Conservation (phyloP, 1,140 invertebrate genomes). For the Lerema accius region DNA sequence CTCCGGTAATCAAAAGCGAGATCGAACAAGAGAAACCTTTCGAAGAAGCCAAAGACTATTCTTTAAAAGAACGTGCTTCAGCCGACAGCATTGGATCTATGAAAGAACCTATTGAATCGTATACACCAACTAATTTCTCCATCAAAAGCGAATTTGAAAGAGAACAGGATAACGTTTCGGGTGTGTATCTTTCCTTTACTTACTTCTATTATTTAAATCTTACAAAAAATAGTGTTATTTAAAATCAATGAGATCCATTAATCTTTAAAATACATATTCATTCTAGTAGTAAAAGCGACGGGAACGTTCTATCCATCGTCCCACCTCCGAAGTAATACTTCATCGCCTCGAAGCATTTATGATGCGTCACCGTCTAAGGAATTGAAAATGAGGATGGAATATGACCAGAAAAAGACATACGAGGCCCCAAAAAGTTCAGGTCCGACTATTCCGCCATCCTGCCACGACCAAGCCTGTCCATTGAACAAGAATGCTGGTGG, state of each 20-base stretch:
- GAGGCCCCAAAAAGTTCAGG: conserved; percentile 58
- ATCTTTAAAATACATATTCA: conserved; percentile 64
- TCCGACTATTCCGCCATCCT: conserved; percentile 71
- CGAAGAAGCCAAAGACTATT: conserved; percentile 81
- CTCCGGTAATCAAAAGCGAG: conserved; percentile 71
- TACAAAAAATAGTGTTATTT: neutral
- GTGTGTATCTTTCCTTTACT: conserved; percentile 58
- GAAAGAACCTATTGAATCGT: conserved; percentile 64
- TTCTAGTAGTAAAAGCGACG: conserved; percentile 95
- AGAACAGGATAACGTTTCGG: conserved; percentile 76
- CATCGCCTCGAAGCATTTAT: conserved; percentile 70
- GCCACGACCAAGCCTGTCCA: conserved; percentile 69
- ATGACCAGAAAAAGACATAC: conserved; percentile 60
- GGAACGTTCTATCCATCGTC: conserved; percentile 96
- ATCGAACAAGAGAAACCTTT: conserved; percentile 67
- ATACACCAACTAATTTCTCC: conserved; percentile 69
- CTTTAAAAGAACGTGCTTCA: conserved; percentile 75
- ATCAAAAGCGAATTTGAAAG: conserved; percentile 79
- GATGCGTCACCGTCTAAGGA: conserved; percentile 74
- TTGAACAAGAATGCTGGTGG: conserved; percentile 72
- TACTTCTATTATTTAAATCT: neutral
- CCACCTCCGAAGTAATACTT: conserved; percentile 84
- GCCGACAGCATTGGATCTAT: conserved; percentile 65
- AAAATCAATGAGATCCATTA: conserved; percentile 15
- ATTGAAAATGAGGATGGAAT: conserved; percentile 64